phyloP scores from a whole-genome alignment of 2,888 invertebrate genomes.

The Drosophila fungiperda region DNA sequence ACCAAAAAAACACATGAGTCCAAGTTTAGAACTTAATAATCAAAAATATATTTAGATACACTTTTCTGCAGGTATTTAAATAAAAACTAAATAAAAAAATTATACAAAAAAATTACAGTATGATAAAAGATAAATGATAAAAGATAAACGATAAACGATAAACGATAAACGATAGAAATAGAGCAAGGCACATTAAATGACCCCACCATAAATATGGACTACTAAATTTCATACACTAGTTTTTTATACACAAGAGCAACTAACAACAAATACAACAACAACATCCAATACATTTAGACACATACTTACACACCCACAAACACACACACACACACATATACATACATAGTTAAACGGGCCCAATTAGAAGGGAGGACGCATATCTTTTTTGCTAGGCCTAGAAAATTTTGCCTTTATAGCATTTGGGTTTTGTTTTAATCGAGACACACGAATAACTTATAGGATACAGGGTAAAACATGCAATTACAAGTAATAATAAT shows the following conservation, averaged over 20 bases:
- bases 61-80: conserved; percentile 79
- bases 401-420: conserved; percentile 72
- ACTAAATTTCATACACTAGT: conserved; percentile 78
- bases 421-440: conserved; percentile 65
- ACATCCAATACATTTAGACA: conserved; percentile 10
- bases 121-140: conserved; percentile 28
- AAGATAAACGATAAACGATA: conserved; percentile 16
- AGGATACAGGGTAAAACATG: conserved; percentile 98
- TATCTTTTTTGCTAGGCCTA: conserved; percentile 72
- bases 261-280: conserved; percentile 12
- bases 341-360: conserved; percentile 73
- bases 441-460: conserved; percentile 83
- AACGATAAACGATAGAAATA: conserved; percentile 58
- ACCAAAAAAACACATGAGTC: conserved; percentile 74
- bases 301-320: neutral
- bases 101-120: conserved; percentile 47
- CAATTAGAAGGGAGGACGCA: conserved; percentile 68
- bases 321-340: conserved; percentile 9
- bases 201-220: conserved; percentile 78
- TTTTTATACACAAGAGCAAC: conserved; percentile 58
- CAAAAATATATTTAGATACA: conserved; percentile 81
- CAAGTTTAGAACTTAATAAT: conserved; percentile 81
- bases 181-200: conserved; percentile 75
- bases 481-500: conserved; percentile 86
- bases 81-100: conserved; percentile 31